Conservation (phyloP, 1,140 invertebrate species). For the Pseudomyrmex pallidus region DNA sequence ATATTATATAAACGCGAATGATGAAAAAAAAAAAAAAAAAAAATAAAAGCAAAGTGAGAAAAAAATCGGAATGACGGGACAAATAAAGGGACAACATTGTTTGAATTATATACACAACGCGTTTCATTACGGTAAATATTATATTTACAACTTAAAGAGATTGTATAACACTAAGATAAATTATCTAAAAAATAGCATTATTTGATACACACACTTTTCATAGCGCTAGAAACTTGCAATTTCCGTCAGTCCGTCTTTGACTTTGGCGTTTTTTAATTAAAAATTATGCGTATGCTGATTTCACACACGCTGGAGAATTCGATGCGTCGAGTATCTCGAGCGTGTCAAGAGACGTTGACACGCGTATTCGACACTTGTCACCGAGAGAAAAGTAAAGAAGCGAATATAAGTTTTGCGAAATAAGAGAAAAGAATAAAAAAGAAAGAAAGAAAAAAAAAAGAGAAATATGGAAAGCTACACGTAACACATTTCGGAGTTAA, state of each 20-base stretch:
- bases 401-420: no score
- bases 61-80: not conserved
- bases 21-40: no score
- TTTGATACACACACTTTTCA: conserved; percentile 28
- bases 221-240: conserved; percentile 27
- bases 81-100: conserved; percentile 31
- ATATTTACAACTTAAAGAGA: conserved; percentile 63
- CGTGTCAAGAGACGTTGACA: not conserved
- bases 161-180: conserved; percentile 46
- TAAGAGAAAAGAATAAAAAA: no score
- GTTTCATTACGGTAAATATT: conserved; percentile 34
- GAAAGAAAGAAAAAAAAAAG: no score
- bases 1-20: no score
- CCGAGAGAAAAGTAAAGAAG: no score
- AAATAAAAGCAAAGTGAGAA: no score
- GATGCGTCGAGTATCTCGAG: no score
- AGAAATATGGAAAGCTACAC: no score
- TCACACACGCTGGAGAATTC: no score
- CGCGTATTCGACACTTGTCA: no score
- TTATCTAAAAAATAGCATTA: conserved; percentile 32
- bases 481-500: no score
- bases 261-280: not conserved
- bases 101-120: not conserved
- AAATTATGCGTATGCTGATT: conserved; percentile 2
- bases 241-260: not conserved